Evolutionary conservation across 2,888 invertebrate genomes (phyloP), one percentile per base, ranked within the genome.

Genomic region (Priocnemis perturbator): DNA sequence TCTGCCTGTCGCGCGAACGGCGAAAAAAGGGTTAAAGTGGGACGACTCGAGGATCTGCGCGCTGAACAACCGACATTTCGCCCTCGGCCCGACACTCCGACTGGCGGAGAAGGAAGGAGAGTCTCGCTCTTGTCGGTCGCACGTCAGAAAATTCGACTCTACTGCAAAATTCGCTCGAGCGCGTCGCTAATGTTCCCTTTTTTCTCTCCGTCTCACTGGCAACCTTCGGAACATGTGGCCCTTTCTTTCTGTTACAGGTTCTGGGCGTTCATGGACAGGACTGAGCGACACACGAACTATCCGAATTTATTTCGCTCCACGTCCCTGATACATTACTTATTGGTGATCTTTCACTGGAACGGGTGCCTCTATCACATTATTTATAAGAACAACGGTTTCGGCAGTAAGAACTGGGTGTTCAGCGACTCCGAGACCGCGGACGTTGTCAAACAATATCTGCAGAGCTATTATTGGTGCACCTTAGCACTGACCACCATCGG

Each of bases 301-400:
- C 98, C 98, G 79, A 99, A 99, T 91, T 93, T 98, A 87, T 97
- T 97, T 92, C 94, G 95, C 88, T 96, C 96, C 85, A 95, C 95
- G 85, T 96, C 96, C 90, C 93, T 97, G 90, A 95, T 97, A 90
- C 98, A 98, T 92, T 98, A 98, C 92, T 93, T 98, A 88, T 92
- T 98, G 91, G 98, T 98, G 91, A 97, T 98, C 91, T 98, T 98
- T 92, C 99, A 99, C 93, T 99, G 98, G 98, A 99, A 99, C 91
- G 98, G 98, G 88, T 99, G 98, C 92, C 93, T 99, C 90, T 98
- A 97, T 92, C 97, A 98, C 92, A 95, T 98, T 90, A 96, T 98
- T 89, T 95, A 96, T 92, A 96, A 97, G 92, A 97, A 97, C 92
- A 95, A 96, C 91, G 97, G 96, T 83, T 97, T 97, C 91, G 97